Percentiles rank a stretch among this genome's conserved stretches.
Conservation (phyloP, 2,888 invertebrate species). For the Pristionchus japonicus region DNA sequence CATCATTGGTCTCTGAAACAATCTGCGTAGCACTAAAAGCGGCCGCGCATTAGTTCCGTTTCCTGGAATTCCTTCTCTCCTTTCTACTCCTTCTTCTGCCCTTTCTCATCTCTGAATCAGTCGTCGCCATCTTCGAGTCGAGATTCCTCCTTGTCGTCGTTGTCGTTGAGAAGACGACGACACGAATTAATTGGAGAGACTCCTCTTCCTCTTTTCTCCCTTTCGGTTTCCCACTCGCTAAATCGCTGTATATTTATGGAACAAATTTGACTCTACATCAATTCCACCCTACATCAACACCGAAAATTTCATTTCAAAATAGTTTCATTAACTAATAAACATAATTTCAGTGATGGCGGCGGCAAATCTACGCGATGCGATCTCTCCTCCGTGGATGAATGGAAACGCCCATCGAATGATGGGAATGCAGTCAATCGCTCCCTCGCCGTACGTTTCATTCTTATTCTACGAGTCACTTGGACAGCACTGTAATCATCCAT, state of each 20-base stretch:
- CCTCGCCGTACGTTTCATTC: constrained; percentile 19
- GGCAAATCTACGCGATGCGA: constrained; percentile 52
- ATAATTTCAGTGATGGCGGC: constrained; percentile 39
- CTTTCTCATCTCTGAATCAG: background rate
- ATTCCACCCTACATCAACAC: too few species aligned
- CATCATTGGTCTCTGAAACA: background rate
- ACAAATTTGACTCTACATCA: background rate
- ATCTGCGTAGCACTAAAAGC: background rate
- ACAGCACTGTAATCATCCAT: background rate
- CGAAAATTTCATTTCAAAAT: background rate
- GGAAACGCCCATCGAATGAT: constrained; percentile 44
- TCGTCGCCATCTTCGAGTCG: background rate
- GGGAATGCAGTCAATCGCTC: constrained; percentile 11
- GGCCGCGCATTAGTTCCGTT: background rate
- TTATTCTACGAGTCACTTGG: background rate
- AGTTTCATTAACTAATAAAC: background rate
- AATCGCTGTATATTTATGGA: constrained; percentile 5
- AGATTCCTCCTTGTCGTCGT: background rate
- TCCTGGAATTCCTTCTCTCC: background rate
- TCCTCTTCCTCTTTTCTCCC: constrained; percentile 33
- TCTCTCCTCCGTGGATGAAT: constrained; percentile 65
- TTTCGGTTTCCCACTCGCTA: constrained; percentile 41
- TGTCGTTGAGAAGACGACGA: background rate
- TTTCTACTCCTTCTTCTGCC: constrained; percentile 6
- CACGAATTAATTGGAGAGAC: constrained; percentile 35